These are phyloP conservation scores for Gymnogyps californianus DNA, from an alignment of 2,113 vertebrate genomes.

Conservation along the genomic window DNA sequence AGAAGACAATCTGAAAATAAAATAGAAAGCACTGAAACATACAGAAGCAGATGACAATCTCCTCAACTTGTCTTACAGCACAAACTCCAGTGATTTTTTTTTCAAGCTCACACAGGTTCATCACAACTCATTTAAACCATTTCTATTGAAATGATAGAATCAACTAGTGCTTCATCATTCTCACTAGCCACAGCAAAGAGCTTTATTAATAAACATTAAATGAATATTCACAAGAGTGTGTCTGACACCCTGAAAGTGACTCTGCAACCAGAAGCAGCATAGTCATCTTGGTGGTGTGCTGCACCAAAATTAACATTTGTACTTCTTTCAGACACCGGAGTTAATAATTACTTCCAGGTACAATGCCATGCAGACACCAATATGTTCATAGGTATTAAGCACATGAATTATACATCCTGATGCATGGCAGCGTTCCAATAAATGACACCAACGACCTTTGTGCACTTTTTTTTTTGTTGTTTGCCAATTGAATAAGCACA, in stretches of 20 bases:
- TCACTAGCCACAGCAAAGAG: not conserved
- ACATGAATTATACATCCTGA: not conserved
- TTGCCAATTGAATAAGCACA: not conserved
- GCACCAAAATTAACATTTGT: not conserved
- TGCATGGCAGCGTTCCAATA: rapidly evolving
- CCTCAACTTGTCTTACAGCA: not conserved
- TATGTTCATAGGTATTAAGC: not conserved
- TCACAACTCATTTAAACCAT: not conserved
- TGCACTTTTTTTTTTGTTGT: not conserved
- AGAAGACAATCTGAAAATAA: conserved; percentile 86
- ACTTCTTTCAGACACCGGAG: not conserved
- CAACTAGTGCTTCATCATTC: not conserved
- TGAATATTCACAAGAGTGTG: not conserved
- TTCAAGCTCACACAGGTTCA: not conserved
- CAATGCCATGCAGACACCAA: not conserved
- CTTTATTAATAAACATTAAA: not conserved
- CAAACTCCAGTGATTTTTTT: not conserved
- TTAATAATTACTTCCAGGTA: not conserved
- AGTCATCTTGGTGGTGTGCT: not conserved
- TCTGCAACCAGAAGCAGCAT: not conserved
- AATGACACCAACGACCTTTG: not conserved
- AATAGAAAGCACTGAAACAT: not conserved
- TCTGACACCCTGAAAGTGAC: not conserved
- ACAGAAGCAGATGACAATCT: not conserved
- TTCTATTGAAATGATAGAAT: not conserved